phyloP scores from a whole-genome alignment of 2,113 vertebrate species.

The Sula dactylatra region DNA sequence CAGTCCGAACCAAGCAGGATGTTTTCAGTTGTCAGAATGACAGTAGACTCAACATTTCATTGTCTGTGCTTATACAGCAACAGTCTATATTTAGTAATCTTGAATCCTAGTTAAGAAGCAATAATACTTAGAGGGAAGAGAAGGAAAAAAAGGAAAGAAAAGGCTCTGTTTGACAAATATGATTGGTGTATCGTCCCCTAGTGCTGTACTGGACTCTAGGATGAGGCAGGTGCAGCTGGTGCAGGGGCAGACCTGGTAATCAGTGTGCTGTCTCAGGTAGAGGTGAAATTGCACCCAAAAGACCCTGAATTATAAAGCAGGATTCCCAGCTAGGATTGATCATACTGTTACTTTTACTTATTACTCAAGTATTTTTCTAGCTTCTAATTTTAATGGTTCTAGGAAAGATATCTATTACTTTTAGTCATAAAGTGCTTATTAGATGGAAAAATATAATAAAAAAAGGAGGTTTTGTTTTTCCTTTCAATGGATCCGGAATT shows the following conservation, averaged over 20 bases:
- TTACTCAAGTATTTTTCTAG: not conserved
- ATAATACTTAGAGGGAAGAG: not conserved
- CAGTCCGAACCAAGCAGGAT: not conserved
- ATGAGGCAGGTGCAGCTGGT: not conserved
- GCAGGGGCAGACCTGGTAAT: not conserved
- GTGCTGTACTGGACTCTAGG: not conserved
- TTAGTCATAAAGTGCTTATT: not conserved
- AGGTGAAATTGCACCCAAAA: not conserved
- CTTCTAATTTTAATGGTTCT: not conserved
- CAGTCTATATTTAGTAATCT: not conserved
- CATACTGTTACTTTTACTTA: not conserved
- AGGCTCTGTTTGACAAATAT: not conserved
- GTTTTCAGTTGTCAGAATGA: slow-evolving; percentile 2
- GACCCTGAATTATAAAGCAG: not conserved
- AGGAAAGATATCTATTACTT: not conserved
- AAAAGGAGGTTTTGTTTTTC: not conserved
- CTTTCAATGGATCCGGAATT: not conserved
- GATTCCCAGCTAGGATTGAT: not conserved
- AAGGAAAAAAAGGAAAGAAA: rapidly evolving
- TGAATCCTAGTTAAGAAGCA: not conserved
- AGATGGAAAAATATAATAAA: not conserved
- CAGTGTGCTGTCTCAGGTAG: rapidly evolving
- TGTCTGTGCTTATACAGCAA: not conserved
- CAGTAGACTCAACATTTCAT: slow-evolving; percentile 4
- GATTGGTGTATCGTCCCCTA: too few relatives aligned